A percentile compares a stretch with the other conserved stretches of the same genome.
These are phyloP conservation scores for Lasiurus borealis DNA, from an alignment of 2,113 vertebrate species.

Conservation along the genomic window DNA sequence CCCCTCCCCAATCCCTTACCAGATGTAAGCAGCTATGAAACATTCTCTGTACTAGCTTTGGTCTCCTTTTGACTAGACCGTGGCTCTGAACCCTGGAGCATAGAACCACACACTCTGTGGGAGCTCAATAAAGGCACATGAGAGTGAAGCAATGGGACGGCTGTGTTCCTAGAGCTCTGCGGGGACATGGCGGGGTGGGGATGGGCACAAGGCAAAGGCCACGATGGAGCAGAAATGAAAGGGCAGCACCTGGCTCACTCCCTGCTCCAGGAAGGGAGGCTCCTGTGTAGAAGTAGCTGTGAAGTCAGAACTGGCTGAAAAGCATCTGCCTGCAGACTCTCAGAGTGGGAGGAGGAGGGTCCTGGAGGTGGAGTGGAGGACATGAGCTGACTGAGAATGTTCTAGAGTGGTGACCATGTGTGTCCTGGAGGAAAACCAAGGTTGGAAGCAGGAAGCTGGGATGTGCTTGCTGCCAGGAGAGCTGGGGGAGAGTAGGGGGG, in stretches of 20 bases:
- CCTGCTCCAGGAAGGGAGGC: neutral
- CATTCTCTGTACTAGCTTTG: conserved; percentile 74
- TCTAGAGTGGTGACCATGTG: neutral
- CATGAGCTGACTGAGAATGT: neutral
- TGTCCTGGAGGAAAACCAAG: neutral
- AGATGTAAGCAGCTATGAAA: conserved; percentile 79
- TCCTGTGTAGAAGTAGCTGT: neutral
- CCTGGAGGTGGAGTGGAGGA: too few species aligned
- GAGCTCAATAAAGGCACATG: conserved; percentile 79
- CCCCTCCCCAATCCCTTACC: conserved; percentile 67
- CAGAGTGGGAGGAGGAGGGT: neutral
- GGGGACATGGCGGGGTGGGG: too few species aligned
- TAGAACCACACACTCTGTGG: conserved; percentile 55
- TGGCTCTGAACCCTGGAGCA: conserved; percentile 70
- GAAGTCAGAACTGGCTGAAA: neutral
- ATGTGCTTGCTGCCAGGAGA: neutral
- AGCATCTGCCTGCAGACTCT: neutral
- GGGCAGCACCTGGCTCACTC: neutral
- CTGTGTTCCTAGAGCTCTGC: neutral
- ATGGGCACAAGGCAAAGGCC: neutral
- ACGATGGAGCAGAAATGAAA: accelerated
- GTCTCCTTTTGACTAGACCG: conserved; percentile 72
- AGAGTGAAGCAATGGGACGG: neutral
- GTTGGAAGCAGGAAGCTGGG: neutral
- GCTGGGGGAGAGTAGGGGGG: accelerated